Evolutionary conservation across 1,140 invertebrate genomes (phyloP), one percentile per base, ranked within the genome.

Genomic region (Drosophila ficusphila): DNA sequence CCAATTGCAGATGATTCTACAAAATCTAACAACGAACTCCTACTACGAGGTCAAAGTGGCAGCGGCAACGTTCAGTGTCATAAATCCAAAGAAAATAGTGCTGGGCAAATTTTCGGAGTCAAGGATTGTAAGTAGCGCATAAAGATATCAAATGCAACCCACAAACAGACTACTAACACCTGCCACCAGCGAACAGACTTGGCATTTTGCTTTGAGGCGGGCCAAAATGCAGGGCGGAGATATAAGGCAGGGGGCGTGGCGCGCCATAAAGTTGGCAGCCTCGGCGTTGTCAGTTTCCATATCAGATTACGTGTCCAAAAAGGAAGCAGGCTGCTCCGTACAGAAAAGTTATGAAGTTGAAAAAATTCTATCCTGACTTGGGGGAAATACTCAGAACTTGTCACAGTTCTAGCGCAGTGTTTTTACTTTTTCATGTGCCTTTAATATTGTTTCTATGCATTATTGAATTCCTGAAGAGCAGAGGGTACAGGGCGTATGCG

Each of bases 41-140:
- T 92, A 95, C 86, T 97, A 97, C 90, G 95, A 96, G 91, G 93
- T 97, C 18, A 94, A 94, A 91, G 93, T 97, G 25, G 93, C 94
- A 58, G 96, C 94, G 27, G 95, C 94, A 11, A 95, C 96, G 3
- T 92, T 93, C 48, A 96, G 95, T 90, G 92, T 94, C 21, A 93
- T 95, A 76, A 93, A 95, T 89, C 91, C 91, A 53, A 92, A 93
- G 36, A 92, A 94, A 88, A 92, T 95, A 39, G 94, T 96, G 78
- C 91, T 94, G 76, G 96, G 96, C 38, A 93, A 94, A 73, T 93
- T 92, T 76, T 96, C 95, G 38, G 92, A 93, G 58, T 91, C 94
- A 16, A 92, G 92, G 69, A 94, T 94, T 77, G 94, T 96, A 64
- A 92, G 93, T 90, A 76, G 34, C 19, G 14, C 76, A 78, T 60